These are phyloP conservation scores for Hydrotaea diabolus DNA, from an alignment of 2,888 invertebrate species.

Conservation along the genomic window DNA sequence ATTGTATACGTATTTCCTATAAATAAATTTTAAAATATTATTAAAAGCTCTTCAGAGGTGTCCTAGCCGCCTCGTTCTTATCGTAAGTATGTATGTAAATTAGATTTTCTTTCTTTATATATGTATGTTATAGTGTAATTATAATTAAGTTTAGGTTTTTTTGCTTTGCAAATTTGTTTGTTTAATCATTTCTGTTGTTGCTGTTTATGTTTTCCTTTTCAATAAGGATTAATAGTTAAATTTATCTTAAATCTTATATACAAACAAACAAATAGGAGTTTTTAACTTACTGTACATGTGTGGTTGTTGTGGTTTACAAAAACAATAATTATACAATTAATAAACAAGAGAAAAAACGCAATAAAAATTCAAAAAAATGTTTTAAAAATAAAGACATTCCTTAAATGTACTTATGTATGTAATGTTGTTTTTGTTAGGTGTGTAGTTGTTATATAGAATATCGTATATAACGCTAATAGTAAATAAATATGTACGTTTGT, in stretches of 20 bases:
- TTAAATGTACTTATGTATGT: neutral
- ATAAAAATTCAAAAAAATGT: neutral
- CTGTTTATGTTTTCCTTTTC: neutral
- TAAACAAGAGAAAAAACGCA: neutral
- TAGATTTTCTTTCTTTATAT: slow-evolving; percentile 13
- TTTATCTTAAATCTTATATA: slow-evolving; percentile 42
- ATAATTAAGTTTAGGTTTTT: neutral
- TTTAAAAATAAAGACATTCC: too few species aligned
- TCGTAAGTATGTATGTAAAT: slow-evolving; percentile 10
- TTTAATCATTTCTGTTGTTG: slow-evolving; percentile 7
- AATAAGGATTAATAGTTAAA: neutral
- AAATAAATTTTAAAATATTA: slow-evolving; percentile 49
- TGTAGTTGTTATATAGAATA: too few species aligned
- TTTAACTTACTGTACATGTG: slow-evolving; percentile 51
- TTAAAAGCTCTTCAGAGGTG: slow-evolving; percentile 61
- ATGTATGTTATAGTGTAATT: neutral
- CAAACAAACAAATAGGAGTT: slow-evolving; percentile 40
- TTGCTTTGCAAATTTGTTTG: slow-evolving; percentile 38
- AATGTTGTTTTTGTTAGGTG: neutral
- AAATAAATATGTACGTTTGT: neutral
- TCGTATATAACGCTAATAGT: neutral
- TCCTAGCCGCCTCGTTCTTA: slow-evolving; percentile 20
- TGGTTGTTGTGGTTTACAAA: neutral
- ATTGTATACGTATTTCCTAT: slow-evolving; percentile 38
- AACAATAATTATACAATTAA: too few species aligned